Evolutionary conservation across 2,888 invertebrate species (phyloP), one percentile per base, ranked within the genome.

Genomic region (Pseudococcus viburni): DNA sequence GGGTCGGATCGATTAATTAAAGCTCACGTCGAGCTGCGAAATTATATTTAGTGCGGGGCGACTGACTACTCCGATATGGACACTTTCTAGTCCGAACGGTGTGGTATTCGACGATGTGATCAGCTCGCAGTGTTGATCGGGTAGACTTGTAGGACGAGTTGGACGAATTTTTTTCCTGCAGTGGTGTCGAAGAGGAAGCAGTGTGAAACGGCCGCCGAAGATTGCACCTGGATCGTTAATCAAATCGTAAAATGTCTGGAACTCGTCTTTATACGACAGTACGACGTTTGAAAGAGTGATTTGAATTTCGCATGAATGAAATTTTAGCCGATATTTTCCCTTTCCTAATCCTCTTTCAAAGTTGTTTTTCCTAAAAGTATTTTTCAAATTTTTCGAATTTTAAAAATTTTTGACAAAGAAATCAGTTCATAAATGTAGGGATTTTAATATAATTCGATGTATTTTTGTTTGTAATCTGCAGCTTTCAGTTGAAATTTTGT

Each of bases 1-100:
- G 55, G 55, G 55, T 15, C 55, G n/a, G 55, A 55, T 55, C n/a
- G 55, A 55, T 55, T 55, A 55, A 55, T 55, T 55, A n/a, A 55
- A n/a, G 55, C 55, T 55, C 55, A n/a, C 55, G 55, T n/a, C 55
- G 55, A n/a, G 55, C n/a, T 55, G 55, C n/a, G n/a, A n/a, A 55
- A 55, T 55, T 55, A 55, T 55, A n/a, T n/a, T 55, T 15, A 12
- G 11, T 51, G 48, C 42, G 48, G 11, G 55, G 55, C 51, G 42
- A 9, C 42, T 42, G 42, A 9, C 42, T 42, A 42, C 42, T 42
- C 9, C 9, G 0, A 15, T 51, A 15, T 51, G 48, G 55, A 55
- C 55, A 55, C 55, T 55, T 55, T 55, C 55, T 55, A 55, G 51
- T 55, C 17, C 6, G n/a, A 33, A 33, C 0, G 51, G 51, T 51